Percentiles rank a stretch among this genome's conserved stretches.
These are phyloP conservation scores for Bombycilla garrulus DNA, from an alignment of 2,113 vertebrate genomes.

Conservation along the genomic window DNA sequence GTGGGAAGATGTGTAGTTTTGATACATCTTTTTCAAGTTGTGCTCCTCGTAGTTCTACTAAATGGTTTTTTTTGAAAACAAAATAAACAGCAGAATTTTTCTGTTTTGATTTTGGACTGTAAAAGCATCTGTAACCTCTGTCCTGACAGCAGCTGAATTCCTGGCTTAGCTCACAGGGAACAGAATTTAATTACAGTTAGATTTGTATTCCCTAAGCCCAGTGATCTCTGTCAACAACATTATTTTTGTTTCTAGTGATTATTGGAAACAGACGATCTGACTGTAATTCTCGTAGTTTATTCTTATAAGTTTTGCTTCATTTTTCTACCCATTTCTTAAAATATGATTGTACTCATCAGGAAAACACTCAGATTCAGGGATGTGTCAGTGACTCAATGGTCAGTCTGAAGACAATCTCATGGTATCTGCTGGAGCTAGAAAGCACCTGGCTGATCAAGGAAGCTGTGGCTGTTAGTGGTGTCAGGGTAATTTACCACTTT, in stretches of 20 bases:
- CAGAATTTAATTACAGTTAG: not conserved
- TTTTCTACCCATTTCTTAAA: not conserved
- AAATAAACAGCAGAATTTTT: not conserved
- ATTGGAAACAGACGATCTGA: not conserved
- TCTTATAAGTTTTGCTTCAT: not conserved
- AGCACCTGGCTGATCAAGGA: not conserved
- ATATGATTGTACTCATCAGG: not conserved
- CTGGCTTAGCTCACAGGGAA: not conserved
- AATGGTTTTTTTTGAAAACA: not conserved
- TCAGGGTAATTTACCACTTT: not conserved
- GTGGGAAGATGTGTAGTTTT: not conserved
- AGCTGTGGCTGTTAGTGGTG: not conserved
- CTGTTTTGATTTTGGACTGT: not conserved
- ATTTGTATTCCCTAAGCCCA: not conserved
- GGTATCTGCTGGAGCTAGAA: not conserved
- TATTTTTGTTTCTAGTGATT: not conserved
- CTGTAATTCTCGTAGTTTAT: not conserved
- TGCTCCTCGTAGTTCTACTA: not conserved
- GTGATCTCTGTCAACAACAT: not conserved
- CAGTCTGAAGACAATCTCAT: not conserved
- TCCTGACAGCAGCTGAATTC: not conserved
- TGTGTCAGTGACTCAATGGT: rapidly evolving
- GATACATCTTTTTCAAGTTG: not conserved
- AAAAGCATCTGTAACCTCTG: not conserved
- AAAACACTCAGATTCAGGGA: not conserved